Percentiles rank a stretch among this genome's conserved stretches.
These are phyloP conservation scores for Episyrphus balteatus DNA, from an alignment of 1,140 invertebrate genomes.

Conservation along the genomic window DNA sequence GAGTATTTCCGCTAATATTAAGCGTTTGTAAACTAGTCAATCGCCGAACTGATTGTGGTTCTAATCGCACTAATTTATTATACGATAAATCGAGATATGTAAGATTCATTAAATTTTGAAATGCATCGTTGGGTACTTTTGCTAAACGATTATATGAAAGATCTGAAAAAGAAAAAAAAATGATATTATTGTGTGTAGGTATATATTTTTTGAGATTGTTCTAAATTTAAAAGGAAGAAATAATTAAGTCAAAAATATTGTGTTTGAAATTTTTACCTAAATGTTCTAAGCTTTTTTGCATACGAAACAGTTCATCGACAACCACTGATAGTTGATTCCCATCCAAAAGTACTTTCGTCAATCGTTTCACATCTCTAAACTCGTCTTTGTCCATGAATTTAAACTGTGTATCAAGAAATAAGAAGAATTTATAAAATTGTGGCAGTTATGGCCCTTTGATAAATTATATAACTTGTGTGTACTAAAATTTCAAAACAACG, in stretches of 20 bases:
- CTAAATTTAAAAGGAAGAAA: too few relatives aligned
- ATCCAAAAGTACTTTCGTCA: conserved; percentile 57
- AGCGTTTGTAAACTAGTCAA: conserved; percentile 39
- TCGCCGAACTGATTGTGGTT: conserved; percentile 46
- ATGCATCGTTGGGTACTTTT: conserved; percentile 55
- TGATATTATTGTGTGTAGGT: background rate
- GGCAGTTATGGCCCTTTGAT: too few relatives aligned
- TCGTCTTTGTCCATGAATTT: conserved; percentile 64
- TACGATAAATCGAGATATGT: conserved; percentile 57
- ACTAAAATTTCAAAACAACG: too few relatives aligned
- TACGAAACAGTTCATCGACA: conserved; percentile 58
- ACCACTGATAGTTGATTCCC: conserved; percentile 66
- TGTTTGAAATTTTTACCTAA: conserved; percentile 26
- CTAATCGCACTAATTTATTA: conserved; percentile 57
- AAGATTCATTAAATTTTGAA: conserved; percentile 53
- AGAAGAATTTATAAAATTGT: conserved; percentile 14
- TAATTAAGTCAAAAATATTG: too few relatives aligned
- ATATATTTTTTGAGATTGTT: conserved; percentile 3
- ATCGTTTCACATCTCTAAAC: conserved; percentile 54
- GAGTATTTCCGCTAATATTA: conserved; percentile 53
- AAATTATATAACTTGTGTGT: too few relatives aligned
- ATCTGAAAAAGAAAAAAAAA: conserved; percentile 16
- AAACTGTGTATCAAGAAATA: conserved; percentile 44
- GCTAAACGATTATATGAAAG: conserved; percentile 61
- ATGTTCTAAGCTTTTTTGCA: conserved; percentile 45